A percentile compares a stretch with the other conserved stretches of the same genome.
These are phyloP conservation scores for Phalacrocorax aristotelis DNA, from an alignment of 2,113 vertebrate genomes.

Conservation along the genomic window DNA sequence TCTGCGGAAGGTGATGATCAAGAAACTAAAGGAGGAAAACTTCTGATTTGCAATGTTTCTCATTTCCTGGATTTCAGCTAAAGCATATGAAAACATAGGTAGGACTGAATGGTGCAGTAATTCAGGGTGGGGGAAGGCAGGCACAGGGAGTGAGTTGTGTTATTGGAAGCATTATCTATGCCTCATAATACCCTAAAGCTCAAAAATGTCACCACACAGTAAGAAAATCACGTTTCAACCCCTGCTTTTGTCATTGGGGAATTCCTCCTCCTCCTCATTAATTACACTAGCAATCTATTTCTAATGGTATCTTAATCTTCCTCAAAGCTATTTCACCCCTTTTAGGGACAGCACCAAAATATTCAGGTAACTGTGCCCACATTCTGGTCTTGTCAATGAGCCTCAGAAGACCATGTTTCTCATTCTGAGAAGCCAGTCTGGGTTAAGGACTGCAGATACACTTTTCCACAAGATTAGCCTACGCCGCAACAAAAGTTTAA, in stretches of 20 bases:
- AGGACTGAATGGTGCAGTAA: neutral
- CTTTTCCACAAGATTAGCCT: neutral
- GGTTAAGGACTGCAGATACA: neutral
- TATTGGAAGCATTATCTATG: neutral
- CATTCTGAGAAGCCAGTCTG: neutral
- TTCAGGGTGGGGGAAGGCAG: neutral
- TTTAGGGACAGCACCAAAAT: neutral
- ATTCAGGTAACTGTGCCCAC: neutral
- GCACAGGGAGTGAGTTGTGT: fast-evolving
- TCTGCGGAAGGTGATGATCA: neutral
- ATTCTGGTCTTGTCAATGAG: neutral
- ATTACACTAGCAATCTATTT: neutral
- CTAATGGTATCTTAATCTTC: neutral
- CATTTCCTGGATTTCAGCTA: neutral
- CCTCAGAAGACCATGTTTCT: neutral
- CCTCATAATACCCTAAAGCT: neutral
- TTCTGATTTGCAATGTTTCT: neutral
- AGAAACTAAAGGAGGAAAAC: neutral
- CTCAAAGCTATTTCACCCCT: neutral
- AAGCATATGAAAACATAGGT: neutral
- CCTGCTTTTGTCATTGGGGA: neutral
- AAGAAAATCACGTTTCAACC: neutral
- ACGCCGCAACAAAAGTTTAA: neutral
- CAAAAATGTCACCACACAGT: neutral
- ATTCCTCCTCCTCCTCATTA: neutral